Evolutionary conservation across 2,113 vertebrate genomes (phyloP), one percentile per base, ranked within the genome.

Genomic region (Helogale parvula): DNA sequence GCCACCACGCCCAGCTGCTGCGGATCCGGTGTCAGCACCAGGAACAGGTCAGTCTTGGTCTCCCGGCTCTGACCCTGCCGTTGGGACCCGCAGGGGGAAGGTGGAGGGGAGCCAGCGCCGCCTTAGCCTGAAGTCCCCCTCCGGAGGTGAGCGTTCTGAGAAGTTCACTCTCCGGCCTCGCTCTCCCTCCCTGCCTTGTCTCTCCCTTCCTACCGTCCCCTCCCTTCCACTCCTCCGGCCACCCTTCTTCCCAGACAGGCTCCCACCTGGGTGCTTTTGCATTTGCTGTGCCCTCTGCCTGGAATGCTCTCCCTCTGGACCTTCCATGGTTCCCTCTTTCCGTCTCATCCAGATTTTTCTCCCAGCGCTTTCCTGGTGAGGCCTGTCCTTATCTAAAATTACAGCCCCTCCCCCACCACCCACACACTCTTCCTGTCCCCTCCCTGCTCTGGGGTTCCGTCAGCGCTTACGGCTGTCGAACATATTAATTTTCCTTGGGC

Each of bases 1-100:
- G 99, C 79, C 99, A 99, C 76, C 88, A 13, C 1, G 69, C 95
- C 27, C 98, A 99, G 88, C 98, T 99, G 87, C 96, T 97, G 45
- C 93, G 98, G 68, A 80, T 98, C 76, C 86, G 89, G 10, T 27
- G 92, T 72, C 98, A 99, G 96, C 99, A 99, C 89, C 99, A 99
- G 92, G 99, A 99, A 23, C 99, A 99, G 99, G 99, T 99, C 98
- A 99, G 98, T 98, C 27, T 54, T 13, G 0, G 11, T 4, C 8
- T 1, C 45, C 0, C 8, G 2, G 29, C 35, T 12, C 12, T 1
- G 21, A 4, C 10, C 60, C 50, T 21, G 63, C 77, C 4, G 17
- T 7, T 0, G n/a, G 54, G 81, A 1, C 4, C 1, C 0, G 1
- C 8, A 0, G 31, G 66, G 2, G 12, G 45, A 9, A 7, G 76